Conservation (phyloP, 2,888 invertebrate genomes). For the Nasonovia ribisnigri region DNA sequence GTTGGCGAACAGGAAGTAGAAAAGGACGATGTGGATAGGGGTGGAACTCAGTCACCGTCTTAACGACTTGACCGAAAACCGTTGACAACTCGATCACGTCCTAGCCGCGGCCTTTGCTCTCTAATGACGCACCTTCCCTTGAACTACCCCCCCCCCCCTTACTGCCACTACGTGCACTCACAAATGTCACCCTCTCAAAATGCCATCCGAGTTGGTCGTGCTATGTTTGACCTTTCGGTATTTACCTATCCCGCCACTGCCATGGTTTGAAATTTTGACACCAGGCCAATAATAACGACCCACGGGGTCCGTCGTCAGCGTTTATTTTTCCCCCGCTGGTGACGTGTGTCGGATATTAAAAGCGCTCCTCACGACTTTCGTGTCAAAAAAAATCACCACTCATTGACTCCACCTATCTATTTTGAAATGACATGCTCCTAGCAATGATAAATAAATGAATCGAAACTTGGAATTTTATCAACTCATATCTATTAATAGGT, state of each 20-base stretch:
- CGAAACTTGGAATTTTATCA: too few relatives aligned
- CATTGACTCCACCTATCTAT: neutral
- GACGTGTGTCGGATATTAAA: slow-evolving; percentile 55
- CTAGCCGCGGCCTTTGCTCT: slow-evolving; percentile 62
- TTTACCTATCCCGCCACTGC: slow-evolving; percentile 57
- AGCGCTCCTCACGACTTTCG: slow-evolving; percentile 14
- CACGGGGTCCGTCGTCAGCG: slow-evolving; percentile 51
- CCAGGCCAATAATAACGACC: slow-evolving; percentile 61
- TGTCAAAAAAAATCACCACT: slow-evolving; percentile 39
- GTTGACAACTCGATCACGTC: slow-evolving; percentile 65
- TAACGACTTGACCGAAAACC: slow-evolving; percentile 65
- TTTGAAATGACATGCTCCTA: neutral
- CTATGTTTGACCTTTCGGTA: slow-evolving; percentile 62
- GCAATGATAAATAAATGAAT: neutral
- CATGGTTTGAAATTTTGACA: slow-evolving; percentile 58
- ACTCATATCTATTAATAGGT: neutral
- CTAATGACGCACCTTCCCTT: slow-evolving; percentile 58
- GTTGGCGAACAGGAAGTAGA: slow-evolving; percentile 21
- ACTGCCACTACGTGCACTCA: neutral
- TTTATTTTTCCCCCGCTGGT: slow-evolving; percentile 33
- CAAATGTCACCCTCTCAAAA: slow-evolving; percentile 63
- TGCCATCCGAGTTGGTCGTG: slow-evolving; percentile 56
- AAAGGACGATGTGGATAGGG: neutral
- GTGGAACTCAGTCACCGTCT: slow-evolving; percentile 50
- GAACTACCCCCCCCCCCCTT: neutral